Base-by-base conservation (phyloP, 35 echinoderm and acorn worm genomes). In the Heliocidaris tuberculata region DNA sequence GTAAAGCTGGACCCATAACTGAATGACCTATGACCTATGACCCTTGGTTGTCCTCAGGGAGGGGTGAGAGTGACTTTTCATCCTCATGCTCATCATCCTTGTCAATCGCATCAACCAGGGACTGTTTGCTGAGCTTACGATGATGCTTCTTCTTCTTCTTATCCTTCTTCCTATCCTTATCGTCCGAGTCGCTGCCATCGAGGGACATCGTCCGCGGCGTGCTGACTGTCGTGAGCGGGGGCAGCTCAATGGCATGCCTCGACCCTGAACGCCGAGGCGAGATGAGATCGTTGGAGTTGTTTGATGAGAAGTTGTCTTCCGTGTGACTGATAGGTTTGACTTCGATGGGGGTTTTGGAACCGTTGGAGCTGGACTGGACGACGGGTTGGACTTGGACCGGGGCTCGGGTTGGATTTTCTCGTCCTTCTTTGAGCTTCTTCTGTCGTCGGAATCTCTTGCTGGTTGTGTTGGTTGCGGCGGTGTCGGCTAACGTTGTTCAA, bases 111-210 rank as follows among this genome's bases (percentile, higher is more conserved):
- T 89, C 87, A 5, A 89, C 87, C 87, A 89, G 87, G 11, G 87
- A 13, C 24, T 89, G 31, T 27, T 89, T 12, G 24, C 87, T 89
- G 31, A 89, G 87, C 87, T 89, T 89, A 48, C 87, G 87, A 48
- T 89, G 87, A 89, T 89, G 87, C 87, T 89, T 89, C 31, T 89
- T 89, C 86, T 88, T 88, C 47, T 24, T 32, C 87, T 89, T 89
- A 47, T 48, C 31, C 24, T 48, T 89, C 31, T 32, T 47, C 47
- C 31, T 48, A 24, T 89, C 87, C 87, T 89, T 31, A 16, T 89
- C 87, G 9, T 89, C 47, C 31, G 87, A 32, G 24, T 89, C 87
- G 11, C 47, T 89, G 11, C 31, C 87, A 19, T 89, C 19, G 12
- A 47, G 31, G 31, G 87, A 89, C 87, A 89, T 32, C 32, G 87